A percentile compares a stretch with the other conserved stretches of the same genome.
Conservation (phyloP, 2,797 vertebrate genomes). For the Lycodopsis pacificus region DNA sequence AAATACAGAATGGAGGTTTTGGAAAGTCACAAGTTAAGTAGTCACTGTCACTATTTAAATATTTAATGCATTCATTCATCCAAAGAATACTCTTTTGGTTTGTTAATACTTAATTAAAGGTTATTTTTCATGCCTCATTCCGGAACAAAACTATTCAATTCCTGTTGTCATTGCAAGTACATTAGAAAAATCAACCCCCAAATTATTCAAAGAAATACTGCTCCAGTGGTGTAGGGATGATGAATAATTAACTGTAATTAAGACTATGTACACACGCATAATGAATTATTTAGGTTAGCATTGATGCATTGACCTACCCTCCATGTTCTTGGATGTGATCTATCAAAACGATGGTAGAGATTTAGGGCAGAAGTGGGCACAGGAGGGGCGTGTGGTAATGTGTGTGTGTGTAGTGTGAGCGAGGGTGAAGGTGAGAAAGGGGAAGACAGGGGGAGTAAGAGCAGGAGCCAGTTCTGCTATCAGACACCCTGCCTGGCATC, state of each 20-base stretch:
- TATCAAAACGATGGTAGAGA: constrained; percentile 66
- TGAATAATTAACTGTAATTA: constrained; percentile 84
- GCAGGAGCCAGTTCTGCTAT: constrained; percentile 40
- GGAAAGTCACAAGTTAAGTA: constrained; percentile 1
- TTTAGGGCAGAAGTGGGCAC: constrained; percentile 29
- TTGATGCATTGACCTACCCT: constrained; percentile 79
- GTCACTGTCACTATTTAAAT: not conserved
- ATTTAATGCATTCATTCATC: not conserved
- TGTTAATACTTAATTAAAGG: constrained; percentile 4
- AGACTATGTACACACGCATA: constrained; percentile 80
- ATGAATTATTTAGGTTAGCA: constrained; percentile 79
- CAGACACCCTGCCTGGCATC: constrained; percentile 66
- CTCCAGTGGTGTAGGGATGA: constrained; percentile 60
- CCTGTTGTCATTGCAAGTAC: constrained; percentile 3
- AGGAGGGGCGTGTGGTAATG: constrained; percentile 2
- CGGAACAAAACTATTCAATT: constrained; percentile 5
- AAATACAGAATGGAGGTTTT: not conserved
- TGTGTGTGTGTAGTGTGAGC: not conserved
- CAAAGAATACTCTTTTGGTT: not conserved
- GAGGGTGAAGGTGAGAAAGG: constrained; percentile 25
- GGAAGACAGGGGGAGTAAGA: constrained; percentile 21
- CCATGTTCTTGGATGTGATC: constrained; percentile 75
- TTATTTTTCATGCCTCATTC: not conserved
- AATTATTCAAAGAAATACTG: constrained; percentile 59
- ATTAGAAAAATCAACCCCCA: constrained; percentile 45